Percentiles rank a stretch among this genome's conserved stretches.
These are phyloP conservation scores for Osmerus eperlanus DNA, from an alignment of 2,113 vertebrate species.

Conservation along the genomic window DNA sequence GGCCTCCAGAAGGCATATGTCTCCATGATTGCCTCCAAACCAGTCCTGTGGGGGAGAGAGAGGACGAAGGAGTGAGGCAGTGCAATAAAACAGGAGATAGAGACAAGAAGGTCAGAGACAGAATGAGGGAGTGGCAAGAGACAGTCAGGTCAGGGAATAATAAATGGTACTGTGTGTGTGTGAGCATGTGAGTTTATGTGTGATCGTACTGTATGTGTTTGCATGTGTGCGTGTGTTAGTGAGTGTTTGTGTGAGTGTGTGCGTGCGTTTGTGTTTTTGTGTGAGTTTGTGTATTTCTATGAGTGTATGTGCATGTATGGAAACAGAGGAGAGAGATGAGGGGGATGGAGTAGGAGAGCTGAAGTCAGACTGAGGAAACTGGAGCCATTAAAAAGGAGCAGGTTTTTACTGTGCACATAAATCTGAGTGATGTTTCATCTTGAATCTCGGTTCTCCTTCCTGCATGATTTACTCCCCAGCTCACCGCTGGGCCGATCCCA, in stretches of 20 bases:
- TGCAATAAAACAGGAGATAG: neutral
- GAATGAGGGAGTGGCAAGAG: neutral
- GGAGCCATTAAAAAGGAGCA: constrained; percentile 66
- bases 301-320: neutral
- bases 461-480: constrained; percentile 68
- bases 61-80: neutral
- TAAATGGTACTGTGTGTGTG: too few species aligned
- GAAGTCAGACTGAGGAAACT: constrained; percentile 61
- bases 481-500: constrained; percentile 34
- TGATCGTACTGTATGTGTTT: too few species aligned
- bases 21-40: constrained; percentile 99
- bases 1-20: constrained; percentile 99
- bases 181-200: too few species aligned
- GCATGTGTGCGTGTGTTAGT: too few species aligned
- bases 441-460: constrained; percentile 62
- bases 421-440: constrained; percentile 76
- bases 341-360: constrained; percentile 24
- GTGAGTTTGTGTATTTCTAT: neutral
- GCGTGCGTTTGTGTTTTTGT: neutral
- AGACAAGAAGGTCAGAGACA: neutral
- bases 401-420: constrained; percentile 69
- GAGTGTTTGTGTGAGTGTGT: neutral
- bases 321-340: constrained; percentile 36
- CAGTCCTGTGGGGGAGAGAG: constrained; percentile 77
- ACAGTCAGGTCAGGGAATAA: neutral